These are phyloP conservation scores for Ephydatia muelleri DNA, from an alignment of 37 sponge, comb jelly and placozoan genomes.

Conservation along the genomic window DNA sequence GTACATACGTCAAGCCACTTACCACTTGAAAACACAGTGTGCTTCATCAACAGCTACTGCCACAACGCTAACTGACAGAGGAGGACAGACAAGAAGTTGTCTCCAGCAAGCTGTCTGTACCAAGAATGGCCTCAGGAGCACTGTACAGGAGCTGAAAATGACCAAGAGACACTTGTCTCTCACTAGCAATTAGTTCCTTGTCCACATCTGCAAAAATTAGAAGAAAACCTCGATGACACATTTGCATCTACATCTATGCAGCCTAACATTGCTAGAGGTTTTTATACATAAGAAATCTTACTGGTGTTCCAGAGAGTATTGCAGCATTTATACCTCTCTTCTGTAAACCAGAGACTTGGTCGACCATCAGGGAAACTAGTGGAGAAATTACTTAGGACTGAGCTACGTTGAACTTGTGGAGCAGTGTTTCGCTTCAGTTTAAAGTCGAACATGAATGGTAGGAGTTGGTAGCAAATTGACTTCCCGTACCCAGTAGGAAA, in stretches of 20 bases:
- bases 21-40: constrained; percentile 50
- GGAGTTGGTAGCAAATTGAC: not conserved
- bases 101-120: not conserved
- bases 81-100: constrained; percentile 7
- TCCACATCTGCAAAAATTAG: not conserved
- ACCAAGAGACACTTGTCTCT: not conserved
- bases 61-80: constrained; percentile 11
- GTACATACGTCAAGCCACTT: not conserved
- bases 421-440: not conserved
- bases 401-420: not conserved
- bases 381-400: constrained; percentile 38
- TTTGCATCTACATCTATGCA: not conserved
- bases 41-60: constrained; percentile 51
- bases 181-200: constrained; percentile 9
- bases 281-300: not conserved
- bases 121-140: constrained; percentile 51
- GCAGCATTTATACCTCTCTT: constrained; percentile 24
- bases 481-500: not conserved
- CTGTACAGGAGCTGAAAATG: constrained; percentile 15
- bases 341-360: constrained; percentile 30
- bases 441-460: not conserved
- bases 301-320: constrained; percentile 8
- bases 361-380: constrained; percentile 56
- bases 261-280: not conserved
- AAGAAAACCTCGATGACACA: not conserved